These are phyloP conservation scores for Eupithecia insigniata DNA, from an alignment of 2,888 invertebrate species.

Conservation along the genomic window DNA sequence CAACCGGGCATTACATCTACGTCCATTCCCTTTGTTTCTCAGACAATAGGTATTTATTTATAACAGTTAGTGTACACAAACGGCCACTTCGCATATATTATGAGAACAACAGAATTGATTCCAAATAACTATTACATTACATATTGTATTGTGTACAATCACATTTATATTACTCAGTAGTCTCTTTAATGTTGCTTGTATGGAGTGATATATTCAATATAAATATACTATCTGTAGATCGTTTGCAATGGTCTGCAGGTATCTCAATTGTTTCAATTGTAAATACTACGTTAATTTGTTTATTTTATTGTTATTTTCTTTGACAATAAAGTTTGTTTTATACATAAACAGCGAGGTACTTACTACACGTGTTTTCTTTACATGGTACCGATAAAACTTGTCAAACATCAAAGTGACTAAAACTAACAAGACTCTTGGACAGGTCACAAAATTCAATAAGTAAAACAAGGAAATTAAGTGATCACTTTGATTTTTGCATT, in stretches of 20 bases:
- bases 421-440: too few relatives aligned
- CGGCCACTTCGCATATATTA: background rate
- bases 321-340: too few relatives aligned
- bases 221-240: too few relatives aligned
- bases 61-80: background rate
- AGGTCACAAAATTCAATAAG: too few relatives aligned
- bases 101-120: background rate
- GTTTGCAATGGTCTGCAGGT: too few relatives aligned
- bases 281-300: too few relatives aligned
- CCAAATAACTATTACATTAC: background rate
- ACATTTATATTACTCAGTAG: background rate
- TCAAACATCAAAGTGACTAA: too few relatives aligned
- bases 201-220: background rate
- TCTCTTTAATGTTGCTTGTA: background rate
- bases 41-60: background rate
- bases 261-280: too few relatives aligned
- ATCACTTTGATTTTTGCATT: too few relatives aligned
- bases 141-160: background rate
- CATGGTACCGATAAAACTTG: background rate
- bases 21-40: background rate
- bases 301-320: too few relatives aligned
- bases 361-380: too few relatives aligned
- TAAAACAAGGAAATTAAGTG: too few relatives aligned
- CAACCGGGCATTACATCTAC: background rate
- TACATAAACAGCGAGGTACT: background rate